A percentile compares a stretch with the other conserved stretches of the same genome.
These are phyloP conservation scores for Nycticebus coucang DNA, from an alignment of 2,113 vertebrate genomes.

Conservation along the genomic window DNA sequence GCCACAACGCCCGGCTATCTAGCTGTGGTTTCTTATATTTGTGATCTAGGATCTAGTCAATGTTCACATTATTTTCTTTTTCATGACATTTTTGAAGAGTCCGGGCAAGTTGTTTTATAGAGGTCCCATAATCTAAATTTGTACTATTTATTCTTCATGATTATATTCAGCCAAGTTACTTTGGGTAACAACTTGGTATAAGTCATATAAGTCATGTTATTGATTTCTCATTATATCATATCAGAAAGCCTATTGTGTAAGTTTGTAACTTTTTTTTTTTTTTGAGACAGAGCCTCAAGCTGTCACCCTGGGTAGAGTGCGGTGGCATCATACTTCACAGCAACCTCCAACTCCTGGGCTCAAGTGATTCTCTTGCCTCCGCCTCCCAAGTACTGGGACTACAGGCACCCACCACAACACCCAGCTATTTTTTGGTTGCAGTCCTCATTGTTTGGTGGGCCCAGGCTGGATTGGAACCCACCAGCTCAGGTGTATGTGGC, in stretches of 20 bases:
- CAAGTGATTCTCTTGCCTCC: no score
- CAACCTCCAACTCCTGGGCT: no score
- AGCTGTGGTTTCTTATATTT: neutral
- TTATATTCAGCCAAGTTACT: neutral
- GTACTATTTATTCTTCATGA: neutral
- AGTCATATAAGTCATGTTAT: neutral
- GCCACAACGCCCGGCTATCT: no score
- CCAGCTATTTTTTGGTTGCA: no score
- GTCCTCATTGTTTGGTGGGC: no score
- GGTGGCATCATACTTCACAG: no score
- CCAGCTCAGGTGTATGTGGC: no score
- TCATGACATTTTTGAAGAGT: slow-evolving; percentile 5
- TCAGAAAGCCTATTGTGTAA: neutral
- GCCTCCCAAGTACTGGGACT: no score
- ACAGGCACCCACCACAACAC: no score
- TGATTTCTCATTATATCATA: neutral
- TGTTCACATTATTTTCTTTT: neutral
- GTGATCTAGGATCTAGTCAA: neutral
- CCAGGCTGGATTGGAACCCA: no score
- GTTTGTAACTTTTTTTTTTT: neutral
- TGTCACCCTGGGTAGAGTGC: no score
- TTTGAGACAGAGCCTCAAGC: no score
- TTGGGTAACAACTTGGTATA: neutral
- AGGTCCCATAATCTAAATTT: neutral
- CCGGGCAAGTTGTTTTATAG: neutral